Percentiles rank a stretch among this genome's conserved stretches.
Evolutionary conservation across 2,797 vertebrate species (phyloP).

Genomic region (Momotus momota): DNA sequence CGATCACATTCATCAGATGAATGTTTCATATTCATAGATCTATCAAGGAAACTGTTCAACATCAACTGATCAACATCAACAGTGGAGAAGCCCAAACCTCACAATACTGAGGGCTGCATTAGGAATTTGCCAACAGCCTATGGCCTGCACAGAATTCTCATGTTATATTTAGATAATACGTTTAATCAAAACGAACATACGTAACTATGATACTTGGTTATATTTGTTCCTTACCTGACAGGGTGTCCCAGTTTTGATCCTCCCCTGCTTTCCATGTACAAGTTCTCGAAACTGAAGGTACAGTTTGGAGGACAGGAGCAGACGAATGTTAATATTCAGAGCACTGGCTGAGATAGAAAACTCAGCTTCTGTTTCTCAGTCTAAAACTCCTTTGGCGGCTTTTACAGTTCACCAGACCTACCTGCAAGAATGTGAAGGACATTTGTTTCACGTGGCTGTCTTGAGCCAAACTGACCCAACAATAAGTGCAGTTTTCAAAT

Average conservation of each 20-base stretch:
- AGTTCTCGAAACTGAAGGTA: background rate
- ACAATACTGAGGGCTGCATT: background rate
- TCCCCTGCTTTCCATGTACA: rapidly evolving
- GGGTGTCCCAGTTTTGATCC: background rate
- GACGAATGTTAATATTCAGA: background rate
- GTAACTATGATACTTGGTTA: background rate
- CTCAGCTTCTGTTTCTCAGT: background rate
- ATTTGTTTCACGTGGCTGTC: background rate
- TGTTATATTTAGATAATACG: background rate
- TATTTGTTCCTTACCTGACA: background rate
- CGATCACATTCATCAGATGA: background rate
- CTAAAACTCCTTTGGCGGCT: background rate
- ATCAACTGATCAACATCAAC: background rate
- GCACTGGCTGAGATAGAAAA: background rate
- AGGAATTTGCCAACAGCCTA: background rate
- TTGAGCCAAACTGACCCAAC: background rate
- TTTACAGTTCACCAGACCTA: background rate
- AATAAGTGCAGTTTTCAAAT: background rate
- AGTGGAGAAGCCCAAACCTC: background rate
- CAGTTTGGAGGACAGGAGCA: background rate
- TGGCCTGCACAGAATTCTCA: background rate
- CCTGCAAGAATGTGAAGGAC: background rate
- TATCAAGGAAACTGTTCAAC: background rate
- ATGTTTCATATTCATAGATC: slow-evolving; percentile 13
- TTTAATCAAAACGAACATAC: background rate